These are phyloP conservation scores for Thymallus thymallus DNA, from an alignment of 2,113 vertebrate genomes.

Conservation along the genomic window DNA sequence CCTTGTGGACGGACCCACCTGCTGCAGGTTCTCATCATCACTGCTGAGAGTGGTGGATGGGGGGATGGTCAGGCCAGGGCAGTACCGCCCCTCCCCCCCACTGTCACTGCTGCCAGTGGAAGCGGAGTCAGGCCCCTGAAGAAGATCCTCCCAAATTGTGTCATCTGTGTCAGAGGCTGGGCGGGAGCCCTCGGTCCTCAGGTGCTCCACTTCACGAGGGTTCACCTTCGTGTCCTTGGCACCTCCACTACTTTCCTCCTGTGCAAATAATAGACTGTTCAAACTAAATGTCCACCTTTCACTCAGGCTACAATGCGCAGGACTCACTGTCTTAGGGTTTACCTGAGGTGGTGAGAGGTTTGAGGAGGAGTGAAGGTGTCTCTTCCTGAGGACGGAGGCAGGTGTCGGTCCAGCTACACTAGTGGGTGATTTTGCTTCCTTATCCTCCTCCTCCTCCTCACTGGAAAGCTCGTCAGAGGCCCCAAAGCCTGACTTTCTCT, in stretches of 20 bases:
- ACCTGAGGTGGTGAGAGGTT: slow-evolving; percentile 43
- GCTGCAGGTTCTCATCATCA: slow-evolving; percentile 86
- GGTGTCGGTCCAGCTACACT: slow-evolving; percentile 66
- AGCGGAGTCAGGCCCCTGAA: slow-evolving; percentile 87
- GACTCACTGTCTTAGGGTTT: neutral
- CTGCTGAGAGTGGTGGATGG: slow-evolving; percentile 62
- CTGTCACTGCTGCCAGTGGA: slow-evolving; percentile 88
- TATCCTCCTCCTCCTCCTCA: slow-evolving; percentile 80
- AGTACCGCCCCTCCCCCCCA: slow-evolving; percentile 62
- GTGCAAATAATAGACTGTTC: neutral
- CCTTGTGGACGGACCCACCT: slow-evolving; percentile 62
- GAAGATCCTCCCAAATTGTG: slow-evolving; percentile 92
- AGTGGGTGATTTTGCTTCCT: slow-evolving; percentile 51
- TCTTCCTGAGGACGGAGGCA: slow-evolving; percentile 72
- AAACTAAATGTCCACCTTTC: neutral
- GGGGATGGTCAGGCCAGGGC: slow-evolving; percentile 51
- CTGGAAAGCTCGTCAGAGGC: slow-evolving; percentile 90
- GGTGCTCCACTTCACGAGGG: slow-evolving; percentile 60
- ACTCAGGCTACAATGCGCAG: too few species aligned
- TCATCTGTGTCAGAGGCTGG: slow-evolving; percentile 94
- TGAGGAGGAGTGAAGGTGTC: slow-evolving; percentile 48
- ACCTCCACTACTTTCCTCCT: slow-evolving; percentile 47
- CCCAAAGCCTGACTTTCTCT: slow-evolving; percentile 60
- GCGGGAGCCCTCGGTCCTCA: slow-evolving; percentile 77
- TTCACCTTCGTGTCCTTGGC: slow-evolving; percentile 18